Percentiles rank a stretch among this genome's conserved stretches.
phyloP scores from a whole-genome alignment of 1,140 invertebrate genomes.

The Drosophila insularis region DNA sequence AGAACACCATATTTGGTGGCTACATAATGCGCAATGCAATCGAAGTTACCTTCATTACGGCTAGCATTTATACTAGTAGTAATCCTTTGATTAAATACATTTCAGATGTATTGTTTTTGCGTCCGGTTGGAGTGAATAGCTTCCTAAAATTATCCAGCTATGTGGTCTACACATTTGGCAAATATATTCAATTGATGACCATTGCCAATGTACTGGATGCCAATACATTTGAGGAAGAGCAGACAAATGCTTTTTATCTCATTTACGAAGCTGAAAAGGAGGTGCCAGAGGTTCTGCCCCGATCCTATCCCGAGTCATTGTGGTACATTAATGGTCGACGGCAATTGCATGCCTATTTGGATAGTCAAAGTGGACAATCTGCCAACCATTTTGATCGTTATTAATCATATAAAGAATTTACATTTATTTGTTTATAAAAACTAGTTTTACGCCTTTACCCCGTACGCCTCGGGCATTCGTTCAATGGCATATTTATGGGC shows the following conservation, averaged over 20 bases:
- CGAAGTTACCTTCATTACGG: slow-evolving; percentile 88
- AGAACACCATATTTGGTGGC: slow-evolving; percentile 92
- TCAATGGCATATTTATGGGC: slow-evolving; percentile 98
- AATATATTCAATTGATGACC: slow-evolving; percentile 86
- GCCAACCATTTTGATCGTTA: neutral
- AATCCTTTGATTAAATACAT: slow-evolving; percentile 85
- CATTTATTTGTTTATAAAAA: neutral
- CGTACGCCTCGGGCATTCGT: slow-evolving; percentile 99
- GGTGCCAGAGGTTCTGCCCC: slow-evolving; percentile 85
- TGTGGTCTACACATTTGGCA: slow-evolving; percentile 87
- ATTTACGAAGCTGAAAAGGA: slow-evolving; percentile 84
- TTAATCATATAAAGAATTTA: neutral
- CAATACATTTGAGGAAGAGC: slow-evolving; percentile 83
- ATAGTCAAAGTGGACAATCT: neutral
- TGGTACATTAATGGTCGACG: slow-evolving; percentile 87
- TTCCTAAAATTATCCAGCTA: slow-evolving; percentile 87
- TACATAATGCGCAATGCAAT: slow-evolving; percentile 90
- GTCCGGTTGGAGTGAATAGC: slow-evolving; percentile 88
- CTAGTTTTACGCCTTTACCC: slow-evolving; percentile 83
- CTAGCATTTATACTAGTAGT: slow-evolving; percentile 84
- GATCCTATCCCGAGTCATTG: slow-evolving; percentile 89
- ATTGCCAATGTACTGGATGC: slow-evolving; percentile 87
- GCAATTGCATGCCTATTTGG: slow-evolving; percentile 27
- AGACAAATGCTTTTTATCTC: slow-evolving; percentile 89
- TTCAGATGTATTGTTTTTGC: slow-evolving; percentile 87